phyloP scores from a whole-genome alignment of 2,888 invertebrate species.

The Alcis repandata region DNA sequence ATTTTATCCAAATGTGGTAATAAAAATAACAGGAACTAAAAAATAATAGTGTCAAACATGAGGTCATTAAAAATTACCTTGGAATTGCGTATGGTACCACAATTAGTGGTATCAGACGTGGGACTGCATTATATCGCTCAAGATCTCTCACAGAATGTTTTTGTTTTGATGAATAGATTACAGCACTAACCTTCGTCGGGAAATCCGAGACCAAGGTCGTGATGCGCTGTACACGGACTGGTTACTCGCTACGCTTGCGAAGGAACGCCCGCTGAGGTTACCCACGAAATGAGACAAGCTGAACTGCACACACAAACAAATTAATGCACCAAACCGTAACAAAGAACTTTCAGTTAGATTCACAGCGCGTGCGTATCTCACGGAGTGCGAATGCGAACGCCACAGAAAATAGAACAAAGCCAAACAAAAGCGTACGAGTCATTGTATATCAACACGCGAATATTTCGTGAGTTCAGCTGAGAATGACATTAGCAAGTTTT shows the following conservation, averaged over 20 bases:
- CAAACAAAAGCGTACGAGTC: slow-evolving; percentile 63
- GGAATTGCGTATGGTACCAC: slow-evolving; percentile 11
- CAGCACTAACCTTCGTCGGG: slow-evolving; percentile 87
- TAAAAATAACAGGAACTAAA: neutral
- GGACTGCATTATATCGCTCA: slow-evolving; percentile 10
- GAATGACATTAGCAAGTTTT: slow-evolving; percentile 86
- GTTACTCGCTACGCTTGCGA: slow-evolving; percentile 86
- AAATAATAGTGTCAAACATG: neutral
- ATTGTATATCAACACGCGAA: slow-evolving; percentile 63
- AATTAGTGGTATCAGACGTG: neutral
- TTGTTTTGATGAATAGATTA: slow-evolving; percentile 60
- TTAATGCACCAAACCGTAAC: slow-evolving; percentile 53
- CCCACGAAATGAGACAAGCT: slow-evolving; percentile 86
- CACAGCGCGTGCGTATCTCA: slow-evolving; percentile 45
- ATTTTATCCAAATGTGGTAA: neutral
- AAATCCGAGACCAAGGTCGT: slow-evolving; percentile 89
- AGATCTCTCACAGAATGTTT: slow-evolving; percentile 17
- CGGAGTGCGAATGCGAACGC: slow-evolving; percentile 49
- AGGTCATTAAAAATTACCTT: slow-evolving; percentile 9
- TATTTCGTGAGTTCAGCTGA: slow-evolving; percentile 83
- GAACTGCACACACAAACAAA: slow-evolving; percentile 81
- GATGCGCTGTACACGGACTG: slow-evolving; percentile 87
- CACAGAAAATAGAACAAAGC: slow-evolving; percentile 54
- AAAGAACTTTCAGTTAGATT: slow-evolving; percentile 57
- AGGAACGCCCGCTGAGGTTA: slow-evolving; percentile 88